Base-by-base conservation (phyloP, 2,797 vertebrate species). In the Monodelphis domestica region DNA sequence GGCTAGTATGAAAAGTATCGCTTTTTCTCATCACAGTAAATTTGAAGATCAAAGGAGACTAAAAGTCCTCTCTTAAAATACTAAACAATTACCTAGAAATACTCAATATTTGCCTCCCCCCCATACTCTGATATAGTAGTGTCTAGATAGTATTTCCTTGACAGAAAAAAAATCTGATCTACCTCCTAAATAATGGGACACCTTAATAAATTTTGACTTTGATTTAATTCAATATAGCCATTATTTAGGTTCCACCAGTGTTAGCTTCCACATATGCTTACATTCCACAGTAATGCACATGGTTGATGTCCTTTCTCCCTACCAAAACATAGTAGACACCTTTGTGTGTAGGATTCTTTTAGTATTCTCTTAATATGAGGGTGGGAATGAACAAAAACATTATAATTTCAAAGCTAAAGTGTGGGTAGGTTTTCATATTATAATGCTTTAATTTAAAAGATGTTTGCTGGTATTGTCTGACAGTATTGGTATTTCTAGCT, bases 41-140 rank as follows among this genome's bases (percentile, higher is more conserved):
- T 88, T 91, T 87, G 88, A 92, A 51, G 88, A 78, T 95, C 96
- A 93, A 96, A 94, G 90, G 70, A 90, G 89, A 63, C 90, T 94
- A 89, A 53, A 92, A 93, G 50, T 26, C 53, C 87, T 97, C 38
- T 97, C 38, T 93, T 4, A 57, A 95, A 93, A 93, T 53, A 93
- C 11, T 45, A 53, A 88, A 24, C 93, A 92, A 12, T 93, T 95
- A 56, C 11, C 50, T 91, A 51, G 93, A 93, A 97, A 92, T 54
- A 30, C 14, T 9, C 88, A 5, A 88, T 95, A 94, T 94, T 95
- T 92, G 90, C 33, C 45, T 17, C 9, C 70, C 38, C 63, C 2
- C 24, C n/a, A n/a, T n/a, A n/a, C n/a, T 0, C 21, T 93, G 87
- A 94, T 96, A 89, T 93, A 54, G 4, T 94, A 94, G 87, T 54